Evolutionary conservation across 2,888 invertebrate genomes (phyloP).

Genomic region (Amphimallon solstitiale): DNA sequence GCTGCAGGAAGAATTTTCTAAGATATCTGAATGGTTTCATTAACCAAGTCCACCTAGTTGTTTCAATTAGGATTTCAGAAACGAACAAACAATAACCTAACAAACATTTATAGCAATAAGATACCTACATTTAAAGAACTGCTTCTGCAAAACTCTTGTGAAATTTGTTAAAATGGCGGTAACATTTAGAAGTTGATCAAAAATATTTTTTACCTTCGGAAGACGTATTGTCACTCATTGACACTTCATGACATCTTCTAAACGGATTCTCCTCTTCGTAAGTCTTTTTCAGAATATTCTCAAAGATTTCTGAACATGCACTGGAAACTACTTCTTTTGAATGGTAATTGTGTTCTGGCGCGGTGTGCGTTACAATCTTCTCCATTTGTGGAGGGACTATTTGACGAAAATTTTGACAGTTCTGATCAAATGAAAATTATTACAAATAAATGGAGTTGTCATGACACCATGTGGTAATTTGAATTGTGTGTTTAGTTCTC

Average conservation of each 20-base stretch:
- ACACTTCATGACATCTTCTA: slow-evolving; percentile 2
- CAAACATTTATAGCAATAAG: too few relatives aligned
- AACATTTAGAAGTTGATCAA: too few relatives aligned
- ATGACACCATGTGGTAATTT: neutral
- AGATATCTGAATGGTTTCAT: too few relatives aligned
- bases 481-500: neutral
- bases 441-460: neutral
- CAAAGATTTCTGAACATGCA: slow-evolving; percentile 55
- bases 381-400: slow-evolving; percentile 22
- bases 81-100: too few relatives aligned
- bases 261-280: slow-evolving; percentile 56
- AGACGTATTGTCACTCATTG: slow-evolving; percentile 1
- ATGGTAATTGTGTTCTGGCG: slow-evolving; percentile 31
- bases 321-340: slow-evolving; percentile 51
- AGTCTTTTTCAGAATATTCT: slow-evolving; percentile 53
- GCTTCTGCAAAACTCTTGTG: too few relatives aligned
- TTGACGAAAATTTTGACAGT: slow-evolving; percentile 35
- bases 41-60: too few relatives aligned
- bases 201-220: neutral
- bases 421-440: neutral
- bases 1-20: too few relatives aligned
- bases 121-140: too few relatives aligned
- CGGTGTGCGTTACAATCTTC: slow-evolving; percentile 4
- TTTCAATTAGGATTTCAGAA: too few relatives aligned
- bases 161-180: too few relatives aligned